phyloP scores from a whole-genome alignment of 2,797 vertebrate species.

The Rhynchotus rufescens region DNA sequence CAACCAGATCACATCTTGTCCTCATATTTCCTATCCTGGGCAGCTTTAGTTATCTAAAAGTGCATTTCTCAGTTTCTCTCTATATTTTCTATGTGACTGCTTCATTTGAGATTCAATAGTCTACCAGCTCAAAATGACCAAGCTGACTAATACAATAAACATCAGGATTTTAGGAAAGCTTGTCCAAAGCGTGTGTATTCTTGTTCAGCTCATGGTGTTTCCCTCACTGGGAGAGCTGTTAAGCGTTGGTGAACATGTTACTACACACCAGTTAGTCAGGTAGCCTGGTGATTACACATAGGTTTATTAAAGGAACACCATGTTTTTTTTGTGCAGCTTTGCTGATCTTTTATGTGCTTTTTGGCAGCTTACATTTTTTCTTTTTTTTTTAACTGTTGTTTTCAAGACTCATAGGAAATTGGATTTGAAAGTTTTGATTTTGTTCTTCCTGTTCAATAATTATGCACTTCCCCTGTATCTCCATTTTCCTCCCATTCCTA shows the following conservation, averaged over 20 bases:
- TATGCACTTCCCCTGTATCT: background rate
- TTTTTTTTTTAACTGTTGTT: background rate
- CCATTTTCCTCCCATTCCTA: background rate
- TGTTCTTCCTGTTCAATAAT: conserved; percentile 8
- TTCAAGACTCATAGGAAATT: background rate
- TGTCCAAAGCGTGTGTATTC: conserved; percentile 56
- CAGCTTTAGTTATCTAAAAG: conserved; percentile 9
- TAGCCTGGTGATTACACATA: conserved; percentile 1
- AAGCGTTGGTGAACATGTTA: background rate
- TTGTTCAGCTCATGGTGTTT: conserved; percentile 15
- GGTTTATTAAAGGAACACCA: conserved; percentile 35
- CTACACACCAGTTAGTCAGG: conserved; percentile 24
- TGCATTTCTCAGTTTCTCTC: background rate
- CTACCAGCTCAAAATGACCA: background rate
- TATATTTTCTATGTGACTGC: background rate
- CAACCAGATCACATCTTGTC: background rate
- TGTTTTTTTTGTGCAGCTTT: background rate
- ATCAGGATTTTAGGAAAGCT: conserved; percentile 7
- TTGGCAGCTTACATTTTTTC: background rate
- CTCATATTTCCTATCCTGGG: background rate
- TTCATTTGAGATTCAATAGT: conserved; percentile 2
- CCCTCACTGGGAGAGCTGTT: conserved; percentile 8
- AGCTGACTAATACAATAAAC: conserved; percentile 45
- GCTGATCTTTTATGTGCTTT: background rate
- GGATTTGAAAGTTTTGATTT: background rate